Evolutionary conservation across 2,797 vertebrate genomes (phyloP).

Genomic region (Molossus alvarezi): DNA sequence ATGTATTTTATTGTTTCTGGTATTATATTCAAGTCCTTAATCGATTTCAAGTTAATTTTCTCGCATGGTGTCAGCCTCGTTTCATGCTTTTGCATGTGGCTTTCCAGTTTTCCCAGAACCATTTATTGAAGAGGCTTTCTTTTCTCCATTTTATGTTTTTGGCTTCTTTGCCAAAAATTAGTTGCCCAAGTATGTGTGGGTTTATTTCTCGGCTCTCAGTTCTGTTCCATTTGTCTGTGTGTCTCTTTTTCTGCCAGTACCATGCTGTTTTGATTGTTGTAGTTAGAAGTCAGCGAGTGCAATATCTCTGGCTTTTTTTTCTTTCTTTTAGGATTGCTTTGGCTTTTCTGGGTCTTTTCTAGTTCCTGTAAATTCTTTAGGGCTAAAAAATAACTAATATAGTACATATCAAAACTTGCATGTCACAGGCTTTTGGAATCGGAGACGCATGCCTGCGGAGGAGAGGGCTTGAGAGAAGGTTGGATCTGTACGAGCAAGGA

Average conservation of each 20-base stretch:
- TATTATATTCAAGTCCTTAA: not conserved
- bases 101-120: not conserved
- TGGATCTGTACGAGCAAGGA: not conserved
- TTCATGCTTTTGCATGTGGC: not conserved
- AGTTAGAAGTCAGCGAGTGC: not conserved
- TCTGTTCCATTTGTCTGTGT: not conserved
- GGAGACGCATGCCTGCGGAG: not conserved
- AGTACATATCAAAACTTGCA: not conserved
- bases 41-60: not conserved
- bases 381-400: not conserved
- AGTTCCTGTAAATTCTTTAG: not conserved
- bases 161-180: not conserved
- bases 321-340: not conserved
- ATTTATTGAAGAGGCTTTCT: not conserved
- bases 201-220: not conserved
- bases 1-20: not conserved
- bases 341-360: not conserved
- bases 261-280: not conserved
- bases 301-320: not conserved
- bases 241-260: not conserved
- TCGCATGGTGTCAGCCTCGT: not conserved
- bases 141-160: not conserved
- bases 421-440: not conserved
- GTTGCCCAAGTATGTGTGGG: not conserved
- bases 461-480: not conserved